A percentile compares a stretch with the other conserved stretches of the same genome.
These are phyloP conservation scores for Automeris io DNA, from an alignment of 2,888 invertebrate genomes.

Conservation along the genomic window DNA sequence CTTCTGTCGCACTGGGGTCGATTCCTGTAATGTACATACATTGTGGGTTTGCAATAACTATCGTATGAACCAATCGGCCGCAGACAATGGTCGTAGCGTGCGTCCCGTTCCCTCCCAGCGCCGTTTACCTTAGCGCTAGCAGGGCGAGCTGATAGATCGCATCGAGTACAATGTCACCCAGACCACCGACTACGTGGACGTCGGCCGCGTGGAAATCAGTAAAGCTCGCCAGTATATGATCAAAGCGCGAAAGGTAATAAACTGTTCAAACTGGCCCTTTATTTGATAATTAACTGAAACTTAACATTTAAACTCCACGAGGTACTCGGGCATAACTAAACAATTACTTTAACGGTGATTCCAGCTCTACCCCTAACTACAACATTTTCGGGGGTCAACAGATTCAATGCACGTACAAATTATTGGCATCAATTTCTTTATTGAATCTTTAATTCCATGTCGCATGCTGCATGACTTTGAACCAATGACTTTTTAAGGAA, in stretches of 20 bases:
- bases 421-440: background rate
- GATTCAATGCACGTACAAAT: too few species aligned
- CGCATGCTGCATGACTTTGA: background rate
- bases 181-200: constrained; percentile 89
- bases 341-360: background rate
- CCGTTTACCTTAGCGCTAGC: constrained; percentile 60
- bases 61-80: constrained; percentile 72
- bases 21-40: constrained; percentile 41
- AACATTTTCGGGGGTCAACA: background rate
- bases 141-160: constrained; percentile 97
- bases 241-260: constrained; percentile 91
- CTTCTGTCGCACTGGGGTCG: constrained; percentile 45
- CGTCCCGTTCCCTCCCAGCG: constrained; percentile 57
- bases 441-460: background rate
- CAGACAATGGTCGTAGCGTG: constrained; percentile 28
- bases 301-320: background rate
- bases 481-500: too few species aligned
- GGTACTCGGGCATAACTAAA: constrained; percentile 1
- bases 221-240: constrained; percentile 88
- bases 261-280: background rate
- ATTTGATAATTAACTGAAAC: background rate
- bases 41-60: constrained; percentile 37
- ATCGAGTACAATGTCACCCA: constrained; percentile 95
- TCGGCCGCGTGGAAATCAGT: constrained; percentile 86
- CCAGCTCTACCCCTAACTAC: background rate